Base-by-base conservation (phyloP, 2,888 invertebrate species). In the Phyllotreta cruciferae region DNA sequence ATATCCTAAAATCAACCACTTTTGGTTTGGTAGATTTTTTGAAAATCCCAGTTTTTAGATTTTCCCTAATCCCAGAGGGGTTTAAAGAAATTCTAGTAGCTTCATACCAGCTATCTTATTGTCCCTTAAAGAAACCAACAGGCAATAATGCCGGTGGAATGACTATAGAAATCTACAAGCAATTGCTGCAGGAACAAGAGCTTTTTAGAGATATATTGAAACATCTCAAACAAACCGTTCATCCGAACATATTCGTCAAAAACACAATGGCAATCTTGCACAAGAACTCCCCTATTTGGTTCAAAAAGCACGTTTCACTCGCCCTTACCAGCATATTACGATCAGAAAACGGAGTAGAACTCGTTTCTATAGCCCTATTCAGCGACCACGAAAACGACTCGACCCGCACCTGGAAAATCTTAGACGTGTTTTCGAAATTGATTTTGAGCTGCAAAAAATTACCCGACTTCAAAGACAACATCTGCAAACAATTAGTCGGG, bases 201-300 rank as follows among this genome's bases (percentile, higher is more conserved):
- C 77, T 82, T 62, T 89, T 88, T 78, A 71, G 79, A 52, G 66
- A 70, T 24, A 76, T 83, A 57, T 83, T 91, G 72, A 75, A 83
- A 44, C 74, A 83, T 67, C 78, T 91, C 53, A 80, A 86, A 9
- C 76, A 75, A 13, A 84, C 83, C 61, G 85, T 87, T 61, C 88
- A 88, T 70, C 87, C 86, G 73, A 84, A 86, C 24, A 78, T 84
- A 52, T 81, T 90, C 37, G 86, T 91, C 74, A 87, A 87, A 74
- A 90, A 91, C 77, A 81, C 91, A n/a, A 83, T 92, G 80, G 81
- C 89, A 45, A 81, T 92, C 38, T 86, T 86, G 73, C 85, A 85
- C 76, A 78, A 76, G 60, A 81, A 83, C 38, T 82, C 85, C 24
- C 90, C 90, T 2, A 75, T 74, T 8, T 91, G 91, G 88, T 83